Evolutionary conservation across 2,888 invertebrate species (phyloP).

Genomic region (Amblyteles armatorius): DNA sequence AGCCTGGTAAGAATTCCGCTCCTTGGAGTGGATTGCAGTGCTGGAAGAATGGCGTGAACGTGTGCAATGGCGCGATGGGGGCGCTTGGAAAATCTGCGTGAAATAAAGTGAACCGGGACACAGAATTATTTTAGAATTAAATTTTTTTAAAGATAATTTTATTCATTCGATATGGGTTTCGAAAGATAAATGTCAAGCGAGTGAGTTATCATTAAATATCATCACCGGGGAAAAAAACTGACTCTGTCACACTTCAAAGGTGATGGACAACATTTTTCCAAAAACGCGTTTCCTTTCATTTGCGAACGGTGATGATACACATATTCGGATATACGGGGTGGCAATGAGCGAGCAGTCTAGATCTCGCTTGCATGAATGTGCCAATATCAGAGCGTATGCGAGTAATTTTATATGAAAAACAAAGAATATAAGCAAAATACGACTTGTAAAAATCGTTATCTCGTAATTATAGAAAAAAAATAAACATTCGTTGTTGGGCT

Average conservation of each 20-base stretch:
- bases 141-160: neutral
- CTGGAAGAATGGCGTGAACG: conserved; percentile 31
- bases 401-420: conserved; percentile 61
- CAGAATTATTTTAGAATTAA: neutral
- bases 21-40: conserved; percentile 9
- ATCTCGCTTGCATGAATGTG: conserved; percentile 64
- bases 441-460: conserved; percentile 62
- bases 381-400: conserved; percentile 56
- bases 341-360: conserved; percentile 60
- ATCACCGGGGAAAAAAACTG: conserved; percentile 41
- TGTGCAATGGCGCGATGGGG: neutral
- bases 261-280: neutral
- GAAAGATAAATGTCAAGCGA: conserved; percentile 48
- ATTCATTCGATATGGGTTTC: conserved; percentile 57
- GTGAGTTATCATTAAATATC: conserved; percentile 64
- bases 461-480: conserved; percentile 25
- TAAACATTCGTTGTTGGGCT: conserved; percentile 54
- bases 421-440: conserved; percentile 57
- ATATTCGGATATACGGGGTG: conserved; percentile 76
- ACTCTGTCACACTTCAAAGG: neutral
- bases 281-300: conserved; percentile 15
- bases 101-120: neutral
- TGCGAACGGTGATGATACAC: conserved; percentile 73
- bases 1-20: conserved; percentile 1
- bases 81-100: conserved; percentile 8